phyloP scores from a whole-genome alignment of 2,888 invertebrate genomes.

The Pterobdella sp. region DNA sequence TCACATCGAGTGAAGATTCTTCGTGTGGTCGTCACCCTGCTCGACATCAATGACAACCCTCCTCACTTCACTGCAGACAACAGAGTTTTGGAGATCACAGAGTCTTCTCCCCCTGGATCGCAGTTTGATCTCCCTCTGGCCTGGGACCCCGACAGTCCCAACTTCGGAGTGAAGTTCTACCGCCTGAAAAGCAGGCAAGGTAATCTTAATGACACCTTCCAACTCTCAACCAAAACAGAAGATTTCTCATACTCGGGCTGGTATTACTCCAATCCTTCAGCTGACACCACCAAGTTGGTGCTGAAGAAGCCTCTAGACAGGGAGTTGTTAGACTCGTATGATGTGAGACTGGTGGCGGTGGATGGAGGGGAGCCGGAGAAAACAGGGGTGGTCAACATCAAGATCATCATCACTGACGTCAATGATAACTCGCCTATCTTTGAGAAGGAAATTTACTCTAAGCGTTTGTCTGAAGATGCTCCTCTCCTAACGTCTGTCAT shows the following conservation, averaged over 20 bases:
- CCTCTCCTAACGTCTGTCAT: conserved; percentile 19
- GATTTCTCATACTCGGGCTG: background rate
- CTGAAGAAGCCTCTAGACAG: conserved; percentile 37
- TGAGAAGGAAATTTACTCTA: conserved; percentile 17
- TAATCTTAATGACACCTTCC: background rate
- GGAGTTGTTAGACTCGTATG: conserved; percentile 34
- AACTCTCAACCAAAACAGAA: background rate
- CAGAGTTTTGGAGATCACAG: conserved; percentile 22
- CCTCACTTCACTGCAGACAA: conserved; percentile 30
- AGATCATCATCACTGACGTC: conserved; percentile 30
- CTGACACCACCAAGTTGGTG: conserved; percentile 25
- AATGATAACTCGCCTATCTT: conserved; percentile 34
- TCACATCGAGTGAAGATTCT: conserved; percentile 19
- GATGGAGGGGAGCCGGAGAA: conserved; percentile 36
- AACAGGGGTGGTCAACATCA: conserved; percentile 34
- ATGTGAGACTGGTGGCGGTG: conserved; percentile 34
- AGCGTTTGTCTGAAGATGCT: conserved; percentile 28
- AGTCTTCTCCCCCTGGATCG: conserved; percentile 27
- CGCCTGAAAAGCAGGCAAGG: conserved; percentile 11
- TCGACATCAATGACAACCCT: conserved; percentile 34
- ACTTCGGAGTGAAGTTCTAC: conserved; percentile 31
- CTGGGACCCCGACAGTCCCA: conserved; percentile 29
- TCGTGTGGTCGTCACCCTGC: conserved; percentile 26
- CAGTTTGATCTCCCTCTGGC: conserved; percentile 29
- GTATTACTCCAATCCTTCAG: background rate